Base-by-base conservation (phyloP, 2,113 vertebrate genomes). In the Holacanthus passer region DNA sequence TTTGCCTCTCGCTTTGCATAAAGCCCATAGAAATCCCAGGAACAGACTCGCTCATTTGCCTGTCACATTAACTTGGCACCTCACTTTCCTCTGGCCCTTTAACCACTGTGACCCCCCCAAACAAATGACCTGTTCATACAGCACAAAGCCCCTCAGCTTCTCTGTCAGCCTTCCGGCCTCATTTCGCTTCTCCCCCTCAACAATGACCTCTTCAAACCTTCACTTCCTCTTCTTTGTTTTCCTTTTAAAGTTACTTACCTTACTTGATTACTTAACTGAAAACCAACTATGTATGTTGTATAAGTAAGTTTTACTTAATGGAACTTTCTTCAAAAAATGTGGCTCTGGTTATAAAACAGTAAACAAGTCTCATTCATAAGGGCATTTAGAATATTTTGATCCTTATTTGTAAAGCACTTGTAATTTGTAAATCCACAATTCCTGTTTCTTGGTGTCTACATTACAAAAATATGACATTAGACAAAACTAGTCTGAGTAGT, bases 1-100 rank as follows among this genome's bases (percentile, higher is more conserved):
- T 74, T 86, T 22, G 66, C 73, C 81, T 84, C 79, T 64, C 31
- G 2, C 82, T 89, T 85, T 88, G 81, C 87, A 90, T 85, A 78
- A 81, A 86, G 83, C 71, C 89, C 83, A 81, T 85, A 86, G 83
- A 92, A 90, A 88, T 73, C 75, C 77, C 74, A 79, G 88, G 77
- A 87, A 89, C 82, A 77, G 63, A 45, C 87, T 83, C 70, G 62
- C 84, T 88, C 82, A 78, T 85, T 87, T 89, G 82, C 76, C 90
- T 86, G 90, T 86, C 91, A 90, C 91, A 87, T 90, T 90, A 89
- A 89, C 75, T 84, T 84, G 80, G 81, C 87, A 79, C 75, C 85
- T 87, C 59, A 48, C 82, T 84, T 77, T 73, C 73, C 81, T 68
- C 68, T 60, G 85, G 86, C 65, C 64, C 81, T 81, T 85, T 80